A percentile compares a stretch with the other conserved stretches of the same genome.
Conservation (phyloP, 2,113 vertebrate genomes). For the Stercorarius parasiticus region DNA sequence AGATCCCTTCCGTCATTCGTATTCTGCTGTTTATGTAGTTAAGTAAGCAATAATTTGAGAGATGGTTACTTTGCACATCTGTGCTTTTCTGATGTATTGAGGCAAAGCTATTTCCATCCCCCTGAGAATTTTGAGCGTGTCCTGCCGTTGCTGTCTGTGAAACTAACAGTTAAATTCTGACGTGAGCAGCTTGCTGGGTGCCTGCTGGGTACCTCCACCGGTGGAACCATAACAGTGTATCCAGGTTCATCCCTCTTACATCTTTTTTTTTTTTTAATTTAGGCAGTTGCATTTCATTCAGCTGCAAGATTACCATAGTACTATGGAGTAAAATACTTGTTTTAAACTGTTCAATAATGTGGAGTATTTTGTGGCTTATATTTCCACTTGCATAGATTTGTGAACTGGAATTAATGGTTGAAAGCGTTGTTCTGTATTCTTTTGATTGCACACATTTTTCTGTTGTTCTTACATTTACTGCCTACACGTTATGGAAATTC, state of each 20-base stretch:
- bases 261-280: background rate
- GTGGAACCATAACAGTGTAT: background rate
- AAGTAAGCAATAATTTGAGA: background rate
- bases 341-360: background rate
- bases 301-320: background rate
- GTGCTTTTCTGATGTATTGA: background rate
- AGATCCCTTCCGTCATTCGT: background rate
- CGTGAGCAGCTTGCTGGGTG: background rate
- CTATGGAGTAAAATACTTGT: background rate
- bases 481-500: background rate
- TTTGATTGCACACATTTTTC: background rate
- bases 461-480: background rate
- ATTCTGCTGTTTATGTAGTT: background rate
- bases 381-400: background rate
- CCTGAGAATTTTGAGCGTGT: background rate
- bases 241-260: background rate
- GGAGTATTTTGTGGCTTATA: background rate
- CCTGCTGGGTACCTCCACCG: background rate
- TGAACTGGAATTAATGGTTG: constrained; percentile 26
- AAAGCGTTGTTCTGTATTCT: background rate
- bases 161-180: background rate
- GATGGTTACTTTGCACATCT: background rate
- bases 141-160: background rate
- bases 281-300: background rate
- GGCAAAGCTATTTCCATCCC: background rate